These are phyloP conservation scores for Crepidodera aurea DNA, from an alignment of 2,888 invertebrate species.

Conservation along the genomic window DNA sequence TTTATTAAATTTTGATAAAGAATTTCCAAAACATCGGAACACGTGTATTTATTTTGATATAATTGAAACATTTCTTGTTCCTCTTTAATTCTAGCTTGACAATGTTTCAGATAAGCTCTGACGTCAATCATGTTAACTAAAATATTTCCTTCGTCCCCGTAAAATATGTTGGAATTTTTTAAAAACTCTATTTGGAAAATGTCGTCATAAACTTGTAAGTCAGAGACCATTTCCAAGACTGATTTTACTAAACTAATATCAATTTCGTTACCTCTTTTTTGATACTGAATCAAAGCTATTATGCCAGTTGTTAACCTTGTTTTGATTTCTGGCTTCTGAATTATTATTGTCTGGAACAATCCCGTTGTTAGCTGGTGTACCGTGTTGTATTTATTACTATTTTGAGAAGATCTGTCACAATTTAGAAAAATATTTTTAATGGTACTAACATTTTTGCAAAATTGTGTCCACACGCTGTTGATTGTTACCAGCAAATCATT, in stretches of 20 bases:
- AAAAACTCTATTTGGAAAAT: constrained; percentile 88
- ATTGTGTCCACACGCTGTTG: constrained; percentile 91
- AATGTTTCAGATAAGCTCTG: constrained; percentile 76
- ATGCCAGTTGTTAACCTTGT: constrained; percentile 88
- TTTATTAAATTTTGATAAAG: constrained; percentile 90
- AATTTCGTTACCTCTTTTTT: constrained; percentile 86
- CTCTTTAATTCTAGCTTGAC: constrained; percentile 84
- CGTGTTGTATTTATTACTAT: constrained; percentile 85
- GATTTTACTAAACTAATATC: constrained; percentile 90
- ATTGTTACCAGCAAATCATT: constrained; percentile 89
- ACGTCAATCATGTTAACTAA: constrained; percentile 89
- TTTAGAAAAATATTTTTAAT: constrained; percentile 97
- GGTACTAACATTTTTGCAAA: constrained; percentile 95
- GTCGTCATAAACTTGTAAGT: constrained; percentile 87
- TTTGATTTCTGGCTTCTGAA: constrained; percentile 84
- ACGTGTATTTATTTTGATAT: constrained; percentile 84
- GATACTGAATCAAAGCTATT: constrained; percentile 86
- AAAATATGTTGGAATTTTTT: constrained; percentile 86
- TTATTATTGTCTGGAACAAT: constrained; percentile 89
- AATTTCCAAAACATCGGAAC: constrained; percentile 81
- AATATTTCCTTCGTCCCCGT: constrained; percentile 87
- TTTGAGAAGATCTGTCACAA: constrained; percentile 92
- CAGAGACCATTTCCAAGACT: constrained; percentile 90
- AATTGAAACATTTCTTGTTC: constrained; percentile 88
- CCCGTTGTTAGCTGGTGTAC: constrained; percentile 94